These are phyloP conservation scores for Motacilla alba DNA, from an alignment of 2,113 vertebrate species.

Conservation along the genomic window DNA sequence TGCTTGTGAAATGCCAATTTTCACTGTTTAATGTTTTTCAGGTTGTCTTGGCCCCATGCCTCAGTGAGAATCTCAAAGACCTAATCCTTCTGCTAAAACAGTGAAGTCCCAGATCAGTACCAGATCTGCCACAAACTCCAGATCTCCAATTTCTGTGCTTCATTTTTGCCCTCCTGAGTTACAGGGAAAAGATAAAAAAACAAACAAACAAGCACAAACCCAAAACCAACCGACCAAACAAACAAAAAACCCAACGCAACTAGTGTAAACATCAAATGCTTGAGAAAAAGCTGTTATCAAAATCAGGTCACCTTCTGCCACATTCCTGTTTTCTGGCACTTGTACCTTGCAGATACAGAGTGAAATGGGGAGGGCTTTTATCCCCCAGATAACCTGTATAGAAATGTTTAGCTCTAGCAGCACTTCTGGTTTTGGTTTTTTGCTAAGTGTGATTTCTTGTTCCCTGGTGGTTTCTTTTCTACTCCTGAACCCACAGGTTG, in stretches of 20 bases:
- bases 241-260: not conserved
- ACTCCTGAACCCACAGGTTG: not conserved
- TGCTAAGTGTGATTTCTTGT: not conserved
- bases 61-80: not conserved
- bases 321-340: not conserved
- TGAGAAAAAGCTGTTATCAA: not conserved
- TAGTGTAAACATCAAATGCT: not conserved
- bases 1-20: not conserved
- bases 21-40: not conserved
- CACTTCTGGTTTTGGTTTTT: not conserved
- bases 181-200: not conserved
- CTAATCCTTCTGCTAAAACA: not conserved
- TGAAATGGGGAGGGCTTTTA: not conserved
- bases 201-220: not conserved
- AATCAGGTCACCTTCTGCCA: slow-evolving; percentile 39
- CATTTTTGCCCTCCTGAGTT: not conserved
- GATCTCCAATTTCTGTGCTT: not conserved
- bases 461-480: not conserved
- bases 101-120: not conserved
- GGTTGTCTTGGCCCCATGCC: not conserved
- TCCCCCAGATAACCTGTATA: not conserved
- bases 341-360: not conserved
- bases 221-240: not conserved
- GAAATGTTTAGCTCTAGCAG: not conserved
- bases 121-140: not conserved